These are phyloP conservation scores for Nibea albiflora DNA, from an alignment of 2,113 vertebrate genomes.

Conservation along the genomic window DNA sequence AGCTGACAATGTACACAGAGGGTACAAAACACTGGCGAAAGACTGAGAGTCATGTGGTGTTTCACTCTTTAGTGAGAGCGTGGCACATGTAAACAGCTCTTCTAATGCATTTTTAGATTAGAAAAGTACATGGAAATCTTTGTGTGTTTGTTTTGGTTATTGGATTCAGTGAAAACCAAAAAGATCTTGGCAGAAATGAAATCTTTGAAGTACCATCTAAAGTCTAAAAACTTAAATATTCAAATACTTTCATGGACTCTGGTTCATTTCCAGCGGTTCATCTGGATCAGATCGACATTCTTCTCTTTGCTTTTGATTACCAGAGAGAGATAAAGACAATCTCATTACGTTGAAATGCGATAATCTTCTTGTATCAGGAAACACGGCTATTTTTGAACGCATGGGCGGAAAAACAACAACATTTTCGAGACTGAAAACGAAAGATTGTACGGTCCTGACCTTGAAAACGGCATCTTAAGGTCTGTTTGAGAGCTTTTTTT, in stretches of 20 bases:
- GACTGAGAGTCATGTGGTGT: slow-evolving; percentile 12
- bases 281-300: slow-evolving; percentile 5
- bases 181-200: neutral
- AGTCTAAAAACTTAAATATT: neutral
- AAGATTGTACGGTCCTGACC: too few species aligned
- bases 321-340: neutral
- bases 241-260: neutral
- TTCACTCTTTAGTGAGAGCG: neutral
- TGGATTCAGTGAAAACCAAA: neutral
- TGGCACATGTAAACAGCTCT: neutral
- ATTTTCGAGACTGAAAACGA: neutral
- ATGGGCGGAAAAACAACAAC: too few species aligned
- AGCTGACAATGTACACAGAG: slow-evolving; percentile 23
- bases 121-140: neutral
- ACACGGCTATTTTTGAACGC: too few species aligned
- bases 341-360: neutral
- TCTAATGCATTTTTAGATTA: neutral
- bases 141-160: neutral
- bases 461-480: too few species aligned
- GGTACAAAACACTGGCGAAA: neutral
- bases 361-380: neutral
- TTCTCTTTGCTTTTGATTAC: neutral
- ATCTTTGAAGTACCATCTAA: neutral
- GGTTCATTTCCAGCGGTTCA: slow-evolving; percentile 1
- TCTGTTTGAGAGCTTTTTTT: too few species aligned